These are phyloP conservation scores for Presbytis comata DNA, from an alignment of 2,797 vertebrate species.

Conservation along the genomic window DNA sequence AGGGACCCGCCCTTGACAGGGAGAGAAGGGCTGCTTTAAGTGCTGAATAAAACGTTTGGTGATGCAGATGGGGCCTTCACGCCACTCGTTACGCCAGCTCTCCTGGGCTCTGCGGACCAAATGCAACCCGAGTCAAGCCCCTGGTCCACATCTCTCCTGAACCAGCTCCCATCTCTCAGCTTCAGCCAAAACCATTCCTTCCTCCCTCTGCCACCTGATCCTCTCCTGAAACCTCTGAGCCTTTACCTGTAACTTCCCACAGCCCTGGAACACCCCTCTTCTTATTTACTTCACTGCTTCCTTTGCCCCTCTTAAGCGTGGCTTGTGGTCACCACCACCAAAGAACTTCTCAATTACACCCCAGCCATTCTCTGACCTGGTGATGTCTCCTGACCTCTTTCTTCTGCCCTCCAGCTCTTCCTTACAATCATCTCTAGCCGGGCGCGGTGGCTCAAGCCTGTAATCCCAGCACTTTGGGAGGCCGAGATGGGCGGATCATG, in stretches of 20 bases:
- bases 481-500: too few relatives aligned
- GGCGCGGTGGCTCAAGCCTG: too few relatives aligned
- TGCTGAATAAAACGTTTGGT: not conserved
- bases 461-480: too few relatives aligned
- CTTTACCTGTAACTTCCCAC: not conserved
- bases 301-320: not conserved
- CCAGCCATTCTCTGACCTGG: not conserved
- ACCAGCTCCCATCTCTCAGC: not conserved
- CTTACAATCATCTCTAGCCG: not conserved
- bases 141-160: fast-evolving
- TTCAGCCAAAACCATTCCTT: not conserved
- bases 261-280: not conserved
- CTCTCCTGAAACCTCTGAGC: not conserved
- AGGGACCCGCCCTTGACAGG: not conserved
- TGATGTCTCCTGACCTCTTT: not conserved
- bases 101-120: not conserved
- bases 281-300: not conserved
- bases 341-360: not conserved
- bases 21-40: not conserved
- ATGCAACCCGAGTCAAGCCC: fast-evolving
- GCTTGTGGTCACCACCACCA: not conserved
- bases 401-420: not conserved
- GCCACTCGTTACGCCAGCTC: not conserved
- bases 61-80: fast-evolving
- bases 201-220: not conserved